Evolutionary conservation across 2,113 vertebrate species (phyloP).

Genomic region (Apodemus sylvaticus): DNA sequence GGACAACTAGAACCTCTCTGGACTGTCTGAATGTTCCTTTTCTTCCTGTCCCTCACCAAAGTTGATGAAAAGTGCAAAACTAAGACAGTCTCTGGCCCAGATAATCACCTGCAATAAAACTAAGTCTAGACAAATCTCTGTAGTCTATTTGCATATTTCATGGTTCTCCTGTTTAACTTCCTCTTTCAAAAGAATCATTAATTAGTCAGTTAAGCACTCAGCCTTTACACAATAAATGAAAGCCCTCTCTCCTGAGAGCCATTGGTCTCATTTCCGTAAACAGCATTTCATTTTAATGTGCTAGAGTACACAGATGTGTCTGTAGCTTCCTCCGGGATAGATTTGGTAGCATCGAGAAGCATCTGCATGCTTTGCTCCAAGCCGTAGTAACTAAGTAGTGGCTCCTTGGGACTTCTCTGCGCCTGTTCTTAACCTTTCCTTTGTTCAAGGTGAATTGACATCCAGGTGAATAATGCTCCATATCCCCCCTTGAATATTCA

Average conservation of each 20-base stretch:
- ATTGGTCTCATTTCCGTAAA: slow-evolving; percentile 63
- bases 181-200: background rate
- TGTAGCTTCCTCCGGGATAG: slow-evolving; percentile 69
- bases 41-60: background rate
- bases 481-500: background rate
- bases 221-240: background rate
- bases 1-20: slow-evolving; percentile 34
- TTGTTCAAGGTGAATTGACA: slow-evolving; percentile 11
- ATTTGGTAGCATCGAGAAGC: slow-evolving; percentile 73
- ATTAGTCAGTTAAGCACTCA: slow-evolving; percentile 57
- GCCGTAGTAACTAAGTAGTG: slow-evolving; percentile 56
- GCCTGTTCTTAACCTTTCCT: background rate
- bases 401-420: slow-evolving; percentile 22
- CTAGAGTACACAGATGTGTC: slow-evolving; percentile 66
- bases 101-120: slow-evolving; percentile 33
- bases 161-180: slow-evolving; percentile 47
- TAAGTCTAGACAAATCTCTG: slow-evolving; percentile 48
- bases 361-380: slow-evolving; percentile 73
- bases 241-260: slow-evolving; percentile 26
- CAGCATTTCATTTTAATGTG: slow-evolving; percentile 65
- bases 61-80: slow-evolving; percentile 26
- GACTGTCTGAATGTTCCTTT: slow-evolving; percentile 4
- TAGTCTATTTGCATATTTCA: slow-evolving; percentile 62
- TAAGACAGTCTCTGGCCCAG: slow-evolving; percentile 33
- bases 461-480: slow-evolving; percentile 41